Evolutionary conservation across 2,113 vertebrate species (phyloP).

Genomic region (Globicephala melas): DNA sequence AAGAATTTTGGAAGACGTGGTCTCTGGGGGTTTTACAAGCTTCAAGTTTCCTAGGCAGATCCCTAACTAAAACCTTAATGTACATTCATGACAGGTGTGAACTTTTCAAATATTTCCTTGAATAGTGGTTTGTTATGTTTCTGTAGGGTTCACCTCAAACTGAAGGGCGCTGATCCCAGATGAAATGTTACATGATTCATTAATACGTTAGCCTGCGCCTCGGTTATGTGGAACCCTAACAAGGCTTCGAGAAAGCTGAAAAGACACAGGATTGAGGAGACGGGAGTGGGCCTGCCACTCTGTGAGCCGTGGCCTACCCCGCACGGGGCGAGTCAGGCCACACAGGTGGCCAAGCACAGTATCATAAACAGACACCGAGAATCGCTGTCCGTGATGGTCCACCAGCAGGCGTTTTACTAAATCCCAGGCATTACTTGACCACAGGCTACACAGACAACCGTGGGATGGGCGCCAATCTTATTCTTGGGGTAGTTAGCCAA

Average conservation of each 20-base stretch:
- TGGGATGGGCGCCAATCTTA: background rate
- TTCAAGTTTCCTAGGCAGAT: background rate
- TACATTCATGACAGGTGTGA: fast-evolving
- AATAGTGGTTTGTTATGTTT: background rate
- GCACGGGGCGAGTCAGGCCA: fast-evolving
- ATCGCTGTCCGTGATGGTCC: fast-evolving
- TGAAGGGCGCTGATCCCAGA: fast-evolving
- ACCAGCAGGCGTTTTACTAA: fast-evolving
- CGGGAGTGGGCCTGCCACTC: fast-evolving
- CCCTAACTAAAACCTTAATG: background rate
- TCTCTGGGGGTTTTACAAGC: background rate
- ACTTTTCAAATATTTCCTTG: background rate
- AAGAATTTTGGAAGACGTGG: fast-evolving
- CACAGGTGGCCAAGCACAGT: background rate
- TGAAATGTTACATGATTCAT: fast-evolving
- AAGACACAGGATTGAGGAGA: fast-evolving
- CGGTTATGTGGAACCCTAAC: fast-evolving
- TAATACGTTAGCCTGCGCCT: fast-evolving
- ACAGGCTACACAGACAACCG: background rate
- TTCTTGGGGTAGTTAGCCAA: background rate
- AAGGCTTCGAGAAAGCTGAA: background rate
- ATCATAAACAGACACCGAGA: fast-evolving
- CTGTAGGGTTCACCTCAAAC: too few species aligned
- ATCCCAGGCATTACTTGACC: background rate
- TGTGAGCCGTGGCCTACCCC: fast-evolving